Base-by-base conservation (phyloP, 2,888 invertebrate species). In the Lithodes maja region DNA sequence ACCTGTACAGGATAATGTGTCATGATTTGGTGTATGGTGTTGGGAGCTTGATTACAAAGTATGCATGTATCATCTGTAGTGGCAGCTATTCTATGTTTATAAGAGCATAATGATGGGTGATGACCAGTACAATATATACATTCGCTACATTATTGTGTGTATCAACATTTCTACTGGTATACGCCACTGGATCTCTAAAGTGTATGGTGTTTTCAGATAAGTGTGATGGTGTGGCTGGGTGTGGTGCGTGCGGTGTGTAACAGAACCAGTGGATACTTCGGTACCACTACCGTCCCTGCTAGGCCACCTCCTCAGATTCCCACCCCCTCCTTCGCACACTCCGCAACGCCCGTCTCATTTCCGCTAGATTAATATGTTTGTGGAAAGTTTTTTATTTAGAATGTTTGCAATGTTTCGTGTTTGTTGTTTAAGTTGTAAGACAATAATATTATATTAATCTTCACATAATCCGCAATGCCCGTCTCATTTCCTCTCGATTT, bases 191-290 rank as follows among this genome's bases (percentile, higher is more conserved):
- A 33, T 33, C 33, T 33, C 33, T 33, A 33, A 33, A 33, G 33
- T 33, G 33, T 33, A 33, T 33, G 33, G 33, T 33, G 0, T 0
- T 74, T 74, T 15, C 88, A 89, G 88, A 89, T 89, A 55, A 90
- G 90, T 77, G 86, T 91, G 33, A 81, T 91, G 79, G 86, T 90
- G 17, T 91, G 91, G 91, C 69, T 91, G 52, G 83, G 82, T 79
- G 75, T 90, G 12, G 90, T 91, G 52, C 81, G 87, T 7, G 78
- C 85, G 2, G 87, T 87, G 55, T 85, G 85, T 61, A 54, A 55
- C 82, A 71, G 75, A 55, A 74, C 61, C 7, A 80, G 79, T 53
- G 82, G 71, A 12, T 53, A 54, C 12, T 12, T 79, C 49, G 0
- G 33, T 33, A 33, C 33, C 53, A 54, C 69, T 33, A n/a, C 71